phyloP scores from a whole-genome alignment of 2,888 invertebrate species.

The Heliconius cydno region DNA sequence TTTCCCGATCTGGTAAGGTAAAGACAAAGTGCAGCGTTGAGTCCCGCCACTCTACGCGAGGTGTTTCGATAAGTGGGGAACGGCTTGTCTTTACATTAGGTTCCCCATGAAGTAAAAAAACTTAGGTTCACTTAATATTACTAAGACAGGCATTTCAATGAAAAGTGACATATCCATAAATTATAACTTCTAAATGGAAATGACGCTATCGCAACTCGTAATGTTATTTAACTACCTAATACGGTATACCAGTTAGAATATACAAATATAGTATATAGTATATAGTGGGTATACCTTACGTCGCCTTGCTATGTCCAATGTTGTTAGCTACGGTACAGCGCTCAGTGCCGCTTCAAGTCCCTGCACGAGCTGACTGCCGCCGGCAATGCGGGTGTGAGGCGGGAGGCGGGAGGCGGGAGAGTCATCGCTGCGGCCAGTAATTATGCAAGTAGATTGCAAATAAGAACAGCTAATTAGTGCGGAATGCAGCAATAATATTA shows the following conservation, averaged over 20 bases:
- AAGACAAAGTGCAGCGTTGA: background rate
- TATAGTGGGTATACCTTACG: no score
- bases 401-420: background rate
- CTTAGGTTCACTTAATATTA: no score
- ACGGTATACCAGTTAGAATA: background rate
- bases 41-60: background rate
- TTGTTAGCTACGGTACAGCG: background rate
- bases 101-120: background rate
- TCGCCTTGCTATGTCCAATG: no score
- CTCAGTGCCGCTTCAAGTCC: background rate
- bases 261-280: background rate
- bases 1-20: background rate
- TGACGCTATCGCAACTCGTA: no score
- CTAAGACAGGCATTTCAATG: no score
- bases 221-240: no score
- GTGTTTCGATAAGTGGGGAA: background rate
- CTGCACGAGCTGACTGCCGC: background rate
- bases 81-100: background rate
- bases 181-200: no score
- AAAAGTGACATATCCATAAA: no score
- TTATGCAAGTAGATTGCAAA: constrained; percentile 18
- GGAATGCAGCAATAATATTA: constrained; percentile 24
- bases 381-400: background rate
- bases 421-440: constrained; percentile 1
- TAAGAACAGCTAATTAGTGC: constrained; percentile 19